Evolutionary conservation across 2,797 vertebrate genomes (phyloP), one percentile per base, ranked within the genome.

Genomic region (Nannoperca australis): DNA sequence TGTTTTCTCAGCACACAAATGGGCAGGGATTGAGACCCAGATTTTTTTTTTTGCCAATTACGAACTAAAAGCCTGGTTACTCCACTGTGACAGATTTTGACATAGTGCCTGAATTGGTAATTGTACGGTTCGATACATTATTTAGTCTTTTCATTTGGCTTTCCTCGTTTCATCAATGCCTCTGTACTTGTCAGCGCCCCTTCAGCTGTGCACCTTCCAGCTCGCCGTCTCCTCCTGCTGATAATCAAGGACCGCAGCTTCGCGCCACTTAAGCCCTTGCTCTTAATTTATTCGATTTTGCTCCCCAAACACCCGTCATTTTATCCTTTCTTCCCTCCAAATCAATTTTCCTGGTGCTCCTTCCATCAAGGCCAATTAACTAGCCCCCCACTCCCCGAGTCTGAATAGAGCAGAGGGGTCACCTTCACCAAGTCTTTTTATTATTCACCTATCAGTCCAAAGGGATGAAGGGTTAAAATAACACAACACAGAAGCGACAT

Each of bases 281-380:
- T 77, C 81, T 85, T 85, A 71, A 84, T 89, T 81, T 76, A 91
- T 91, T 88, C 36, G 13, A 84, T 82, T 85, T 66, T 54, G 54
- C 24, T 85, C 84, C 80, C 82, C 76, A 74, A 91, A 87, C 81
- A 78, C 76, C 66, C 4, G 40, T 84, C 63, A 64, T 85, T 84
- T 86, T 77, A 83, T 59, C 72, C 77, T 73, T 75, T 79, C 80
- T 76, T 82, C 68, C n/a, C 69, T 79, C 79, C 42, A 81, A 88
- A 79, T 86, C 75, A 82, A 84, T 89, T 86, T 85, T 59, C 76
- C 62, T 42, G 10, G 22, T 54, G 1, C 70, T 80, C 79, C 65
- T 76, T 86, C 85, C 79, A 90, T 86, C 68, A 81, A 64, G 75
- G 78, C 81, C 81, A 88, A 91, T 92, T 89, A 91, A 78, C 34